Conservation (phyloP, 2,888 invertebrate species). For the Tiliacea aurago region DNA sequence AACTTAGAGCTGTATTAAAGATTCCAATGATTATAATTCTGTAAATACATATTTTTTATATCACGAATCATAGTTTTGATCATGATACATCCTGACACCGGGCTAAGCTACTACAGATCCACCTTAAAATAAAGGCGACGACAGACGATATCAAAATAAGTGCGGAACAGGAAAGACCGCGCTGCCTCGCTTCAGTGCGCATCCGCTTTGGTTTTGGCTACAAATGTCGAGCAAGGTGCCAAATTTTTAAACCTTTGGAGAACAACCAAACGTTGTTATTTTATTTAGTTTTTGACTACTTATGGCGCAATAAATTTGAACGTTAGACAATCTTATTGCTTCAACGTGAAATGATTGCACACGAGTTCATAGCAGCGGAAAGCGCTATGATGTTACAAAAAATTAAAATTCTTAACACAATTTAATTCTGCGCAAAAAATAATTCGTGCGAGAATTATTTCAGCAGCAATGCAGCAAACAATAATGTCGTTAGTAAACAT, state of each 20-base stretch:
- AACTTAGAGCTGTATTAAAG: no score
- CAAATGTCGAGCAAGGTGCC: conserved; percentile 74
- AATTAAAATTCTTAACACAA: conserved; percentile 38
- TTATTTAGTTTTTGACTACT: conserved; percentile 53
- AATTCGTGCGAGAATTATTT: conserved; percentile 40
- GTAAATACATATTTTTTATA: no score
- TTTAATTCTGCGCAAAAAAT: conserved; percentile 25
- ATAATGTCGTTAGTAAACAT: conserved; percentile 49
- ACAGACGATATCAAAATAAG: conserved; percentile 53
- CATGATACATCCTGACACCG: no score
- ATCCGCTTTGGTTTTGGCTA: conserved; percentile 72
- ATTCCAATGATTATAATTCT: no score
- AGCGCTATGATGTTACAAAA: conserved; percentile 28
- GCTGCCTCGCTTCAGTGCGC: conserved; percentile 45
- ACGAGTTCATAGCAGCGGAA: conserved; percentile 7
- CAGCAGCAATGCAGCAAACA: conserved; percentile 35
- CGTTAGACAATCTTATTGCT: conserved; percentile 28
- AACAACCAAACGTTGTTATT: conserved; percentile 66
- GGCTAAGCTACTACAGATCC: no score
- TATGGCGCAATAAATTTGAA: conserved; percentile 29
- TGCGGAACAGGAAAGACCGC: conserved; percentile 41
- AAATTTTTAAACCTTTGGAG: conserved; percentile 74
- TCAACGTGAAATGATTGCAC: conserved; percentile 27
- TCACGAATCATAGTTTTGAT: no score
- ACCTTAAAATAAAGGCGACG: conserved; percentile 61